Evolutionary conservation across 2,888 invertebrate genomes (phyloP).

Genomic region (Oligia strigilis): DNA sequence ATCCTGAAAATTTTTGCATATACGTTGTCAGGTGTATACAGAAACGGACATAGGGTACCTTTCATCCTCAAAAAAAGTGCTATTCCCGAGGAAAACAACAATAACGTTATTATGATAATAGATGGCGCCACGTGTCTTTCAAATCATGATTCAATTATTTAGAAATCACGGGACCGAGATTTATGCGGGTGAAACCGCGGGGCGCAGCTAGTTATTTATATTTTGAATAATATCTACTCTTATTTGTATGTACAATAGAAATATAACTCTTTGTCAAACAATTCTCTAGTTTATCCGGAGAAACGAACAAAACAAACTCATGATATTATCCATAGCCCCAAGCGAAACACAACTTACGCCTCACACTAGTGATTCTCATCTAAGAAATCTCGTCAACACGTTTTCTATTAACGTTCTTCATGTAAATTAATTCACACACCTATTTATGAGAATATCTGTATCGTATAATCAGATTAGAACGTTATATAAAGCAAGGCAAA

Average conservation of each 20-base stretch:
- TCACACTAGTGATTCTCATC: constrained; percentile 15
- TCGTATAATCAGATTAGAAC: constrained; percentile 56
- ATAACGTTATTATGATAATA: no score
- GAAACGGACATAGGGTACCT: no score
- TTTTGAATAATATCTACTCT: neutral
- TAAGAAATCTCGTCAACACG: constrained; percentile 26
- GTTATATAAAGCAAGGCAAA: constrained; percentile 40
- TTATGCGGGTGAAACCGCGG: no score
- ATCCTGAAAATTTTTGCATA: no score
- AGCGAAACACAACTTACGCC: constrained; percentile 1
- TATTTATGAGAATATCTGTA: constrained; percentile 31
- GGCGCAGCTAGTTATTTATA: neutral
- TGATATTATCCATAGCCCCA: neutral
- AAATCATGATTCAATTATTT: no score
- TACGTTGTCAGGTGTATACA: no score
- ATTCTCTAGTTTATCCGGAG: neutral
- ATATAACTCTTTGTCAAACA: neutral
- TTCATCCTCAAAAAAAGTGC: no score
- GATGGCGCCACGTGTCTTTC: no score
- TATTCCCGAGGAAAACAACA: no score
- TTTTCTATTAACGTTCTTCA: constrained; percentile 29
- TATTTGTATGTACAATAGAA: neutral
- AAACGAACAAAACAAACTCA: neutral
- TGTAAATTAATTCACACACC: constrained; percentile 43
- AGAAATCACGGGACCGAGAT: no score